phyloP scores from a whole-genome alignment of 2,113 vertebrate species.

The Cathartes aura region DNA sequence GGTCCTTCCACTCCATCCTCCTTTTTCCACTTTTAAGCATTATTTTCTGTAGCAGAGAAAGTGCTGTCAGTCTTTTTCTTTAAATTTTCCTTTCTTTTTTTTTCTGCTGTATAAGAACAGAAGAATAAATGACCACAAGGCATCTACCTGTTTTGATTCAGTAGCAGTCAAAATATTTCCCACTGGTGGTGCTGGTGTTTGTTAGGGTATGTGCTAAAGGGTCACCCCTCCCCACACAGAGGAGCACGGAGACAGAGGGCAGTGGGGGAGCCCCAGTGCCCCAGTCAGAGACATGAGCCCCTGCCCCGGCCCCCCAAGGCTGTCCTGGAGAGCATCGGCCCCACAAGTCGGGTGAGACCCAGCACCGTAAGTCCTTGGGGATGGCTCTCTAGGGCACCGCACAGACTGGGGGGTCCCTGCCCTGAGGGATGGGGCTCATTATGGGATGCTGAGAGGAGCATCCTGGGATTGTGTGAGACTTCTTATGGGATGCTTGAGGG shows the following conservation, averaged over 20 bases:
- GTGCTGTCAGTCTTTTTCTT: not conserved
- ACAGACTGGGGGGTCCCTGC: not conserved
- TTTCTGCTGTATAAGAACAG: not conserved
- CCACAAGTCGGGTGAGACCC: rapidly evolving
- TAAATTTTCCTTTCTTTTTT: not conserved
- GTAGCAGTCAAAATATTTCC: not conserved
- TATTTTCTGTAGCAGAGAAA: not conserved
- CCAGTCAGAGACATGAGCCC: rapidly evolving
- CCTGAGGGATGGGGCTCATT: not conserved
- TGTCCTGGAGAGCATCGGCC: not conserved
- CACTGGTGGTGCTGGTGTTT: not conserved
- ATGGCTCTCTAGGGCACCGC: not conserved
- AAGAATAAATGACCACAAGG: not conserved
- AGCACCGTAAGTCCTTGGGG: rapidly evolving
- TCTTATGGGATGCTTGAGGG: not conserved
- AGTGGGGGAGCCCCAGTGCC: not conserved
- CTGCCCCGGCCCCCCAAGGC: not conserved
- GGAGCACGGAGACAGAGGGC: rapidly evolving
- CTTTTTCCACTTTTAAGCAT: not conserved
- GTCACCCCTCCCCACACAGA: not conserved
- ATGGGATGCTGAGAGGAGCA: not conserved
- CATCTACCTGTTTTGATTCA: not conserved
- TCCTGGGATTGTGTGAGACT: not conserved
- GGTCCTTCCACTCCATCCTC: not conserved
- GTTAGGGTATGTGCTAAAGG: not conserved